Conservation (phyloP, 2,888 invertebrate genomes). For the Cataglyphis cursor region DNA sequence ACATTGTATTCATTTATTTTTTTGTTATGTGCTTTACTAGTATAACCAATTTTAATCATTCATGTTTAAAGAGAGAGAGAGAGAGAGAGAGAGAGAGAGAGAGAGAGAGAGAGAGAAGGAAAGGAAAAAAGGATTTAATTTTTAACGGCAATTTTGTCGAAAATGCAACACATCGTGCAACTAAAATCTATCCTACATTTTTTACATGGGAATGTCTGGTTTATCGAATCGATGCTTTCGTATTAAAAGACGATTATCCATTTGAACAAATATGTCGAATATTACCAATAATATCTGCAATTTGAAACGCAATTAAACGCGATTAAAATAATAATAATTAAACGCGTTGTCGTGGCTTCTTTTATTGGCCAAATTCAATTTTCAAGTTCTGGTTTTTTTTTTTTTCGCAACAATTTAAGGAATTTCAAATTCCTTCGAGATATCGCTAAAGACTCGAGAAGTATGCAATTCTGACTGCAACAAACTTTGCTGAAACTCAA, state of each 20-base stretch:
- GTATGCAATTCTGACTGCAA: background rate
- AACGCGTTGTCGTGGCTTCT: background rate
- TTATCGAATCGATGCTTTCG: constrained; percentile 15
- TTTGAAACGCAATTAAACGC: background rate
- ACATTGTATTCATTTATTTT: constrained; percentile 7
- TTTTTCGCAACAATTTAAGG: constrained; percentile 62
- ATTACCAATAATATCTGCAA: background rate
- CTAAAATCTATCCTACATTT: background rate
- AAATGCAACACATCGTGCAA: background rate
- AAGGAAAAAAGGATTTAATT: background rate
- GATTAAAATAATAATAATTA: constrained; percentile 18
- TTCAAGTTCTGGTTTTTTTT: constrained; percentile 34
- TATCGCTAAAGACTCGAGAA: constrained; percentile 15
- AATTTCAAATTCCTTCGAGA: constrained; percentile 71
- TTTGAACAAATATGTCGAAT: constrained; percentile 1
- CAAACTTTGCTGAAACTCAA: constrained; percentile 1
- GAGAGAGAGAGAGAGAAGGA: background rate
- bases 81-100: too few relatives aligned
- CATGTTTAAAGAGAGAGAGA: too few relatives aligned
- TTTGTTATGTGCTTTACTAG: background rate
- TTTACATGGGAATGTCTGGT: background rate
- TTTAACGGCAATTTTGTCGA: background rate
- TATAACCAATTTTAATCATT: background rate
- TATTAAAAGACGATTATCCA: constrained; percentile 29
- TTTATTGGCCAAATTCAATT: constrained; percentile 21